Percentiles rank a stretch among this genome's conserved stretches.
Conservation (phyloP, 2,113 vertebrate species). For the Rhinoderma darwinii region DNA sequence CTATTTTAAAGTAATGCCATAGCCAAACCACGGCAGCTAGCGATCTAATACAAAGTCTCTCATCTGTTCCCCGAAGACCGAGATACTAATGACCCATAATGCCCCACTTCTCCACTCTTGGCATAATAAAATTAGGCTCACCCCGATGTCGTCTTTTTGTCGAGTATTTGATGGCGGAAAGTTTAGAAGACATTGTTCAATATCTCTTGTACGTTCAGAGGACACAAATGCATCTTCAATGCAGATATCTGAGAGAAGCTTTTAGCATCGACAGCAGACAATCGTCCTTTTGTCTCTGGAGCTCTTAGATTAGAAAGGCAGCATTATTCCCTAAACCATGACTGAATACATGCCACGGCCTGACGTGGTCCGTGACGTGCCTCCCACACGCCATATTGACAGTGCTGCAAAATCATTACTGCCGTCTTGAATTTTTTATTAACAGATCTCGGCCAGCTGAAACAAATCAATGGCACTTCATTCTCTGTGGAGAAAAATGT, state of each 20-base stretch:
- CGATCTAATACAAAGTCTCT: background rate
- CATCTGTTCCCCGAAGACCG: background rate
- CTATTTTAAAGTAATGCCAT: background rate
- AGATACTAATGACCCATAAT: background rate
- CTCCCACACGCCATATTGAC: slow-evolving; percentile 42
- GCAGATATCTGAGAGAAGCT: slow-evolving; percentile 16
- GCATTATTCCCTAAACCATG: slow-evolving; percentile 24
- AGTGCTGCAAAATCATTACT: background rate
- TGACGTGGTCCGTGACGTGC: slow-evolving; percentile 2
- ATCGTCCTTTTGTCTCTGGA: slow-evolving; percentile 19
- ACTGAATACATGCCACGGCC: background rate
- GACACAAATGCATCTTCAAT: background rate
- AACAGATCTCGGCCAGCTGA: background rate
- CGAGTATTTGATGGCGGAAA: background rate
- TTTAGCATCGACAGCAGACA: slow-evolving; percentile 14
- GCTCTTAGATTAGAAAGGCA: slow-evolving; percentile 14
- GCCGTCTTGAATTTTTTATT: slow-evolving; percentile 20
- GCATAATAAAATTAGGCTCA: background rate
- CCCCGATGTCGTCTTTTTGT: slow-evolving; percentile 15
- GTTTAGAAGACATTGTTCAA: slow-evolving; percentile 5
- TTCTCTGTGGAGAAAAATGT: background rate
- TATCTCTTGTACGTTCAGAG: background rate
- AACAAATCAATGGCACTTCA: background rate
- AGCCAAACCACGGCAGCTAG: background rate
- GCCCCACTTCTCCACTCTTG: background rate